Conservation (phyloP, 2,888 invertebrate species). For the Metalampra italica region DNA sequence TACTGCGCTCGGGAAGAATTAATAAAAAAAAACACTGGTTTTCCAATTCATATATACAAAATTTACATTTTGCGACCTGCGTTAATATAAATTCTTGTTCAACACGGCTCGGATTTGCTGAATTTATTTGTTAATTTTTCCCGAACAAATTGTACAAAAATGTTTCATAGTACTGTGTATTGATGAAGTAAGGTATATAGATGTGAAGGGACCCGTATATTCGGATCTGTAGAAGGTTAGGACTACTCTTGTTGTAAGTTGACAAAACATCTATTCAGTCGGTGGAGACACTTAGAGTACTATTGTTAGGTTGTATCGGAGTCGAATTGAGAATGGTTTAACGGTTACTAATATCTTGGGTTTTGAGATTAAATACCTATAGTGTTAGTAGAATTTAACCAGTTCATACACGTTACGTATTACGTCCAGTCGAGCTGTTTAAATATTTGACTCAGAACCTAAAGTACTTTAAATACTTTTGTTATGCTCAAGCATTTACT, state of each 20-base stretch:
- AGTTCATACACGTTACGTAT: not conserved
- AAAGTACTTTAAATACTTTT: too few relatives aligned
- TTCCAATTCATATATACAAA: not conserved
- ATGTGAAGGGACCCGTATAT: conserved; percentile 39
- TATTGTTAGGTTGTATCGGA: conserved; percentile 58
- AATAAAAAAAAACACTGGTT: not conserved
- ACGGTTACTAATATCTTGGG: conserved; percentile 36
- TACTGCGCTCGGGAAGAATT: not conserved
- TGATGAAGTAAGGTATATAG: conserved; percentile 63
- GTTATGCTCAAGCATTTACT: too few relatives aligned
- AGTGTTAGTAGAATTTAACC: conserved; percentile 6
- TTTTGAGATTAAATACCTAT: conserved; percentile 15
- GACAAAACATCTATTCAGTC: conserved; percentile 50
- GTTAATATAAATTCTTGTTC: too few relatives aligned
- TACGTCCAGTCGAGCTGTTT: not conserved
- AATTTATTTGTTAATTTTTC: not conserved
- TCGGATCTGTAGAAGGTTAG: conserved; percentile 39
- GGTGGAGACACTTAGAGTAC: conserved; percentile 75
- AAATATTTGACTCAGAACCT: too few relatives aligned
- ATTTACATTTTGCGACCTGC: not conserved
- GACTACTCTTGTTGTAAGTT: conserved; percentile 69
- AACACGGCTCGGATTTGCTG: not conserved
- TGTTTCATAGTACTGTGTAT: conserved; percentile 74
- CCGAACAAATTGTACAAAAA: conserved; percentile 57
- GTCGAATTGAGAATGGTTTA: conserved; percentile 26